Base-by-base conservation (phyloP, 2,888 invertebrate genomes). In the Acheta domesticus region DNA sequence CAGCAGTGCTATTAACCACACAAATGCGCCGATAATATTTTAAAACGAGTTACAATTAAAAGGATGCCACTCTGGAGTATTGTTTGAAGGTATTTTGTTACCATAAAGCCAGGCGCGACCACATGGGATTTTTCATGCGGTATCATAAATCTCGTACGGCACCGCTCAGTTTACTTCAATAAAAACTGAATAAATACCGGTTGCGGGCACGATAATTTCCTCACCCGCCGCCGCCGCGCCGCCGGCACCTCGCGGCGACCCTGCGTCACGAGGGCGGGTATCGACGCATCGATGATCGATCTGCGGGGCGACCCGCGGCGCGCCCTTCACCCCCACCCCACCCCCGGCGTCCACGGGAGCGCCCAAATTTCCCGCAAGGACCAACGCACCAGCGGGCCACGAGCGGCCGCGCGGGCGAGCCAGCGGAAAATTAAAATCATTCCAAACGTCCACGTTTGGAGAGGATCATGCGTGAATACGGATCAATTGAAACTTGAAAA, bases 41-140 rank as follows among this genome's bases (percentile, higher is more conserved):
- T 62, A 62, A 62, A 62, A 62, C 62, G 62, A n/a, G 62, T 62
- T 62, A 62, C 62, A 62, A 62, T 62, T 62, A 62, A 19, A 62
- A 62, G 62, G 62, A 62, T 62, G 62, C n/a, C 62, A 62, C 62
- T 62, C 62, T 62, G 62, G 62, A 62, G 62, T 62, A 62, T 62
- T 62, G 62, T 16, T 62, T 62, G 62, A 62, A 62, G 62, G 62
- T n/a, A 62, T 62, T 62, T 62, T 62, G 62, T 62, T 36, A 36
- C 36, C 36, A 36, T 36, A 62, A 62, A 62, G n/a, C 62, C 62
- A n/a, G 62, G 62, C 62, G 8, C 16, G n/a, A 62, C 62, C 62
- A 62, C 62, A 62, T 62, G 62, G 62, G 62, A 16, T 62, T 62
- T 62, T 62, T 16, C 62, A 62, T 62, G 62, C 62, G 62, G 62